These are phyloP conservation scores for Pogonognathellus flavescens DNA, from an alignment of 1,140 invertebrate species.

Conservation along the genomic window DNA sequence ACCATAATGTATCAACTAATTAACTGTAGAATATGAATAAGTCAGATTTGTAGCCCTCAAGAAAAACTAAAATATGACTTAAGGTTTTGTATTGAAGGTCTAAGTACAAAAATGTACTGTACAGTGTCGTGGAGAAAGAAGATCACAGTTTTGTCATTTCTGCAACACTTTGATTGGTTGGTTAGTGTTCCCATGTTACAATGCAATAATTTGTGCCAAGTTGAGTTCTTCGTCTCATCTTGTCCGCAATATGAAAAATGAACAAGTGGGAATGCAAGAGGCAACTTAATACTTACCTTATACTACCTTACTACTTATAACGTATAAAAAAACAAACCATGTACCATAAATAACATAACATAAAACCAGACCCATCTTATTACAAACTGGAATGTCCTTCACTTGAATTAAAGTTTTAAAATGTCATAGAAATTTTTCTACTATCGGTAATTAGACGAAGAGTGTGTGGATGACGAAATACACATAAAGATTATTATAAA, in stretches of 20 bases:
- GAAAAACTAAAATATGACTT: no score
- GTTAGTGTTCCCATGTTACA: conserved; percentile 45
- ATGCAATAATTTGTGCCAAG: conserved; percentile 63
- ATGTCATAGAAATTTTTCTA: conserved; percentile 35
- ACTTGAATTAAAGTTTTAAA: conserved; percentile 4
- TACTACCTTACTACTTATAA: conserved; percentile 1
- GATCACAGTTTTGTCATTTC: neutral
- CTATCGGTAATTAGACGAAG: neutral
- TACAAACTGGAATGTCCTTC: conserved; percentile 7
- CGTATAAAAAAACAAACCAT: neutral
- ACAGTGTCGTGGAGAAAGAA: neutral
- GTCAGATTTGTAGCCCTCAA: no score
- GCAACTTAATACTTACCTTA: conserved; percentile 36
- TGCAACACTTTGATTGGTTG: neutral
- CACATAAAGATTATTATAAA: neutral
- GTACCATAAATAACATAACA: conserved; percentile 24
- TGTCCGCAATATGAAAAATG: conserved; percentile 18
- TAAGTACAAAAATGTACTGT: neutral
- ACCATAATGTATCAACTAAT: no score
- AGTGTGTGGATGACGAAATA: neutral
- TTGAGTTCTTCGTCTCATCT: conserved; percentile 30
- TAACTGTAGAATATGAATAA: no score
- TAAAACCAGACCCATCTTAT: neutral
- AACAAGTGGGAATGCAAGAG: conserved; percentile 31
- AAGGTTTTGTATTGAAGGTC: neutral